phyloP scores from a whole-genome alignment of 2,113 vertebrate species.

The Chloroceryle aenea region DNA sequence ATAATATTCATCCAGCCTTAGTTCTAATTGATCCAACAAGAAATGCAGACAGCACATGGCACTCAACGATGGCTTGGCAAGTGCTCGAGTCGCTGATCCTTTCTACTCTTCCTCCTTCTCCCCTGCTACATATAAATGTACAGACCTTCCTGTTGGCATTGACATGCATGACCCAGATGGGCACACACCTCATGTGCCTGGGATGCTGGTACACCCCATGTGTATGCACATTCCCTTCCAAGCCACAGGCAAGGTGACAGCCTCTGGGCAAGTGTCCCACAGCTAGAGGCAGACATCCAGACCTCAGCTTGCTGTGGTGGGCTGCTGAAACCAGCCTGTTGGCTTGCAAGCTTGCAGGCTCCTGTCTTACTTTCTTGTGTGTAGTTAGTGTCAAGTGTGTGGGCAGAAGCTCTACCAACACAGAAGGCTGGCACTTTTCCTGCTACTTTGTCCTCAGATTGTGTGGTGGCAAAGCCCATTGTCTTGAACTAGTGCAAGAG shows the following conservation, averaged over 20 bases:
- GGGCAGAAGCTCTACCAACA: not conserved
- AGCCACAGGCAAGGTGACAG: not conserved
- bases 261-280: not conserved
- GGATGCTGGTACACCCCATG: not conserved
- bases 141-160: not conserved
- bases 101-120: not conserved
- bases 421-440: not conserved
- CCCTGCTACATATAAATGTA: fast-evolving
- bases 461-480: not conserved
- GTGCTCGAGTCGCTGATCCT: not conserved
- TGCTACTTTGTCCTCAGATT: not conserved
- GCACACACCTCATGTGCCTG: fast-evolving
- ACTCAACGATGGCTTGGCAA: not conserved
- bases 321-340: fast-evolving
- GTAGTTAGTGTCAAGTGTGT: not conserved
- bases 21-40: not conserved
- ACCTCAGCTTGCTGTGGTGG: not conserved
- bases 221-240: not conserved
- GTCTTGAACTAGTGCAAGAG: not conserved
- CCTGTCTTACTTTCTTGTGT: not conserved
- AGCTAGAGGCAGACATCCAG: not conserved
- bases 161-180: fast-evolving
- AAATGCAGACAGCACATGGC: not conserved
- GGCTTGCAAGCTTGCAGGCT: not conserved
- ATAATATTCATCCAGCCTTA: not conserved